Percentiles rank a stretch among this genome's conserved stretches.
Evolutionary conservation across 2,113 vertebrate species (phyloP).

Genomic region (Tamias sibiricus): DNA sequence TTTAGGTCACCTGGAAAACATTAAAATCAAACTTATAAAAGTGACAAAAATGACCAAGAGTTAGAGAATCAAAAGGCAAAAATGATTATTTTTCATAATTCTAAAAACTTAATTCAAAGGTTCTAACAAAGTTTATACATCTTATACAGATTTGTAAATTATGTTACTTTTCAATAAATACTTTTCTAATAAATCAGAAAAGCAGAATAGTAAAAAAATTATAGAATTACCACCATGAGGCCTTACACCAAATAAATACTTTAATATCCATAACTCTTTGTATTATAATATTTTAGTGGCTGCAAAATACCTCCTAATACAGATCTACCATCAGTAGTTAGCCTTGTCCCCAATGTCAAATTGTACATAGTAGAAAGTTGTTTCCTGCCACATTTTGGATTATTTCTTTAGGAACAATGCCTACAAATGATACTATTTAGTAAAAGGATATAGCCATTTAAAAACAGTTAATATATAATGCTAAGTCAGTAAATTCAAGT

Average conservation of each 20-base stretch:
- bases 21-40: conserved; percentile 31
- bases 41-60: conserved; percentile 16
- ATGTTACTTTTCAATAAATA: background rate
- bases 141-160: background rate
- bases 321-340: background rate
- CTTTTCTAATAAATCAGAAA: background rate
- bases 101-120: background rate
- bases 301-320: background rate
- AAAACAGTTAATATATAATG: background rate
- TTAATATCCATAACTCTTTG: background rate
- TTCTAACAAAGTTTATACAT: background rate
- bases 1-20: conserved; percentile 78
- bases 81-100: background rate
- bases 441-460: background rate
- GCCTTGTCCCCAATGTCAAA: background rate
- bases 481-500: background rate
- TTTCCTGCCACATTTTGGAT: background rate
- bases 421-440: background rate
- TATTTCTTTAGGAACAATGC: background rate
- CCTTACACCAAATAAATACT: background rate
- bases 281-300: background rate
- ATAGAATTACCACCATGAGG: background rate
- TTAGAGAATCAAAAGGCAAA: conserved; percentile 24
- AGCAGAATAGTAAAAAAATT: background rate
- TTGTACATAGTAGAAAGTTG: background rate